Percentiles rank a stretch among this genome's conserved stretches.
These are phyloP conservation scores for Oophaga sylvatica DNA, from an alignment of 2,797 vertebrate genomes.

Conservation along the genomic window DNA sequence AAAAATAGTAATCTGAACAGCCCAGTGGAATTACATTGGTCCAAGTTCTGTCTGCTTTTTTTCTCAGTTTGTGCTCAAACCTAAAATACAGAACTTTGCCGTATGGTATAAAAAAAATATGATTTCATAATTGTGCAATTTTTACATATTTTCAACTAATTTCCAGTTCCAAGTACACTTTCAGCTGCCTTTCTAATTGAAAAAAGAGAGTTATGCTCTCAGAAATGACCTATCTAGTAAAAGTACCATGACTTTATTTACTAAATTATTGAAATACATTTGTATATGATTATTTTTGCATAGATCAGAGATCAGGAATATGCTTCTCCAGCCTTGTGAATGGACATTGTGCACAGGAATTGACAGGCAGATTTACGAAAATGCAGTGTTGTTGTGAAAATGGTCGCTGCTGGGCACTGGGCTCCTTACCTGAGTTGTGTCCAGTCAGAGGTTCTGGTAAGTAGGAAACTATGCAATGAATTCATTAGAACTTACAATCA, in stretches of 20 bases:
- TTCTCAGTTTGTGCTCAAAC: too few species aligned
- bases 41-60: too few species aligned
- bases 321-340: conserved; percentile 72
- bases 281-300: neutral
- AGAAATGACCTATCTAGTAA: neutral
- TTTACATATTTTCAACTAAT: neutral
- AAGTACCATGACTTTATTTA: too few species aligned
- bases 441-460: conserved; percentile 76
- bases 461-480: conserved; percentile 26
- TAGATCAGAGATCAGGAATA: conserved; percentile 72
- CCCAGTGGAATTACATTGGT: too few species aligned
- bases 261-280: neutral
- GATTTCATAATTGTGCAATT: neutral
- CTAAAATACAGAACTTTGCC: too few species aligned
- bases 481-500: neutral
- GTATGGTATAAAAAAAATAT: neutral
- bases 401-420: conserved; percentile 74
- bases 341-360: conserved; percentile 75
- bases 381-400: conserved; percentile 78
- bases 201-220: neutral
- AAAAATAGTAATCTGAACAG: too few species aligned
- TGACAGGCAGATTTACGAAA: conserved; percentile 70
- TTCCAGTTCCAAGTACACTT: neutral
- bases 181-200: neutral
- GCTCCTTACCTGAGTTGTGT: conserved; percentile 72